A percentile compares a stretch with the other conserved stretches of the same genome.
phyloP scores from a whole-genome alignment of 2,113 vertebrate species.

The Taxidea taxus region DNA sequence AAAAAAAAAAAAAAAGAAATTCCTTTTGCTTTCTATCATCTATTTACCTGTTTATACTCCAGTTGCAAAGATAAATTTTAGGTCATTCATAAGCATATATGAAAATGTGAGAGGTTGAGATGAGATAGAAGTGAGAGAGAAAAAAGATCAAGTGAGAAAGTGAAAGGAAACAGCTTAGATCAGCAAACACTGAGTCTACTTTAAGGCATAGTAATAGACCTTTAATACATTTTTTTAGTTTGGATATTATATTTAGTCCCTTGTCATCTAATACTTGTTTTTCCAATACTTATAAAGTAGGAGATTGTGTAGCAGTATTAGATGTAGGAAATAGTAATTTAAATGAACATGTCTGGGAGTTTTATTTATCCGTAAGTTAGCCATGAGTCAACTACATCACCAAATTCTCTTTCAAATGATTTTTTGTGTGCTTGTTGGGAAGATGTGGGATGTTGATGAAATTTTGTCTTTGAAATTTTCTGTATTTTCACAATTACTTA shows the following conservation, averaged over 20 bases:
- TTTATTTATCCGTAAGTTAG: not conserved
- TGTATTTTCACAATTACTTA: not conserved
- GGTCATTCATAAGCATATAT: not conserved
- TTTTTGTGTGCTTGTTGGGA: not conserved
- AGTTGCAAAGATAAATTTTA: not conserved
- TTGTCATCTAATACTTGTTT: not conserved
- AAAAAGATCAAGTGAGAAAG: not conserved
- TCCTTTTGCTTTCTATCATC: not conserved
- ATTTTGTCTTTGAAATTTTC: not conserved
- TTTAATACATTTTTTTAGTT: not conserved
- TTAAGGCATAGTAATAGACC: not conserved
- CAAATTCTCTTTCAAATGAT: not conserved
- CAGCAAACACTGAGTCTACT: not conserved
- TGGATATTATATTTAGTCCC: not conserved
- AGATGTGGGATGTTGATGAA: not conserved
- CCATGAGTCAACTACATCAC: not conserved
- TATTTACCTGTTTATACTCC: not conserved
- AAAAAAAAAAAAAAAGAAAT: not conserved
- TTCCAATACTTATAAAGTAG: not conserved
- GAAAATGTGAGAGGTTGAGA: not conserved
- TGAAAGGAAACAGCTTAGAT: not conserved
- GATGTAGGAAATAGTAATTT: not conserved
- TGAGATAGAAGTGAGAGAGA: not conserved
- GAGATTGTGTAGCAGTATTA: not conserved
- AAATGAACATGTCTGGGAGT: not conserved